Percentiles rank a stretch among this genome's conserved stretches.
Evolutionary conservation across 2,797 vertebrate species (phyloP).

Genomic region (Gymnocypris eckloni): DNA sequence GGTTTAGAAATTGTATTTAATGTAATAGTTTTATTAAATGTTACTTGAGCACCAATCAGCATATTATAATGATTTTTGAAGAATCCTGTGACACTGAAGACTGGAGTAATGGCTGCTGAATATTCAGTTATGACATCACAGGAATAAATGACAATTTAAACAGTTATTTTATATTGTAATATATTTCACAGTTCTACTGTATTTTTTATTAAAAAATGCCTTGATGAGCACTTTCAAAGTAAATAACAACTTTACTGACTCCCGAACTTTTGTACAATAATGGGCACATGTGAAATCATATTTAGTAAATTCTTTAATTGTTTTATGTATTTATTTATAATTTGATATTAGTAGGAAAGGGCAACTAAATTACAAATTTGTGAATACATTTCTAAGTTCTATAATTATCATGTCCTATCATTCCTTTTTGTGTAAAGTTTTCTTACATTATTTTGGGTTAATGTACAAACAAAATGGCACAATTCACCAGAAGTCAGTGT

Average conservation of each 20-base stretch:
- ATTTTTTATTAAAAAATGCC: background rate
- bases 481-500: background rate
- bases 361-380: background rate
- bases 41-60: too few relatives aligned
- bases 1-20: too few relatives aligned
- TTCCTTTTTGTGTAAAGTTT: background rate
- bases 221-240: background rate
- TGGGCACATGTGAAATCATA: background rate
- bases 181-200: background rate
- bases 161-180: too few relatives aligned
- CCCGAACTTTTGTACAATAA: background rate
- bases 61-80: too few relatives aligned
- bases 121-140: background rate
- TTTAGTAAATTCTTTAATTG: background rate
- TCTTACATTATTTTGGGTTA: conserved; percentile 1
- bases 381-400: background rate
- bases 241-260: background rate
- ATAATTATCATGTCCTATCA: background rate
- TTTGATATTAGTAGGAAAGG: background rate
- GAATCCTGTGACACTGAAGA: background rate
- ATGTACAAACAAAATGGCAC: conserved; percentile 16
- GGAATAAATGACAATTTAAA: background rate
- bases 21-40: too few relatives aligned
- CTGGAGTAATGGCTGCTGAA: background rate
- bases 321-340: background rate